phyloP scores from a whole-genome alignment of 2,888 invertebrate genomes.

The Meandrusa payeni region DNA sequence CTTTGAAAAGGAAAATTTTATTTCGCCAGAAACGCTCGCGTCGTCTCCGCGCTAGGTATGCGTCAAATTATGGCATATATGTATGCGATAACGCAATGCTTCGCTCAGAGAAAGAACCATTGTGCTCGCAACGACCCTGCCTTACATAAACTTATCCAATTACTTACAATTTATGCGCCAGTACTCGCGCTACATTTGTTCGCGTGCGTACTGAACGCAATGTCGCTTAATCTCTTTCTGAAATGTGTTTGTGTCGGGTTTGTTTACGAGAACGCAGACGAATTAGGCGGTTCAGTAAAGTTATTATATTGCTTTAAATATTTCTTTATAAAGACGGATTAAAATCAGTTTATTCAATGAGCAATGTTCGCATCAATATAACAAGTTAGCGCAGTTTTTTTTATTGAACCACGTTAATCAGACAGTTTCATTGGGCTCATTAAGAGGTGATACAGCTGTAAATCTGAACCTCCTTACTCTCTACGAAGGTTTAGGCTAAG shows the following conservation, averaged over 20 bases:
- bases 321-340: no score
- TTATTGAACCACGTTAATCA: no score
- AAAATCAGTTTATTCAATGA: no score
- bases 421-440: no score
- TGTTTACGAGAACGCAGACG: not conserved
- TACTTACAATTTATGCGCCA: conserved; percentile 45
- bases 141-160: conserved; percentile 55
- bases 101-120: conserved; percentile 39
- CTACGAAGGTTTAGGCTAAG: no score
- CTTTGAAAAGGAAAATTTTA: conserved; percentile 40
- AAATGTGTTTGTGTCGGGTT: conserved; percentile 12
- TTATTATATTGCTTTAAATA: no score
- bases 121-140: conserved; percentile 38
- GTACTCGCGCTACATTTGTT: conserved; percentile 20
- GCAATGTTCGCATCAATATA: no score
- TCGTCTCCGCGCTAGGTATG: conserved; percentile 45
- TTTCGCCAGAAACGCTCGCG: conserved; percentile 36
- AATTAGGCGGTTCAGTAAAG: not conserved
- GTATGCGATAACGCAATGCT: conserved; percentile 50
- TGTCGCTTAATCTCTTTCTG: conserved; percentile 19
- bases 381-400: no score
- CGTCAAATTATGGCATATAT: conserved; percentile 57
- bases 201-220: conserved; percentile 13
- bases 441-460: no score
- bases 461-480: no score